Evolutionary conservation across 2,888 invertebrate species (phyloP), one percentile per base, ranked within the genome.

Genomic region (Eupeodes latifasciatus): DNA sequence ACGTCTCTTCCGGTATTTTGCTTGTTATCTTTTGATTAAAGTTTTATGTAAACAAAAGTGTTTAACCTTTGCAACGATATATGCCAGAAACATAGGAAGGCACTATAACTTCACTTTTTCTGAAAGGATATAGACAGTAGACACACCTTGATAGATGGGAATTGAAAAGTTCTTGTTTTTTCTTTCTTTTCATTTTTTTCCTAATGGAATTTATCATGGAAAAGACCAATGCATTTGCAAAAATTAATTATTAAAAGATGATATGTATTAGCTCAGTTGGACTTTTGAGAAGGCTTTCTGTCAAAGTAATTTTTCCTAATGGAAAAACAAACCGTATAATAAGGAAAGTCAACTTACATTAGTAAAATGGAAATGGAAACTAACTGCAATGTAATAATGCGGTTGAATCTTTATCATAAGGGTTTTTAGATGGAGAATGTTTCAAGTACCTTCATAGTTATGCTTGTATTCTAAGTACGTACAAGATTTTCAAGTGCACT

Each of bases 1-100:
- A 16, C 27, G 5, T 16, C 16, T 53, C 53, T 19, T 55, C 14
- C n/a, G 36, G 11, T 44, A 6, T 10, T 83, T 64, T 53, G 51
- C 19, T 51, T 83, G 71, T 59, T 64, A 51, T 49, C 59, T 53
- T 66, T 72, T 34, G 59, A 51, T 71, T 66, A 59, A 72, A 64
- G 12, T 78, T 53, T 64, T 19, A 62, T 19, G 27, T 34, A 81
- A 67, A 67, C 44, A 53, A 53, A 67, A 61, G 14, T 44, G 53
- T 59, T 7, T 40, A 59, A 16, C 64, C 57, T 49, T 62, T 36
- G 27, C 5, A 14, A 77, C 16, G 44, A n/a, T 40, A 34, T 1
- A 3, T 27, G 2, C 27, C 27, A 27, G 27, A 27, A 27, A 27
- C 27, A 27, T 27, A 27, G 27, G 27, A 5, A 53, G 9, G 27